Evolutionary conservation across 2,888 invertebrate species (phyloP), one percentile per base, ranked within the genome.

Genomic region (Mechanitis messenoides): DNA sequence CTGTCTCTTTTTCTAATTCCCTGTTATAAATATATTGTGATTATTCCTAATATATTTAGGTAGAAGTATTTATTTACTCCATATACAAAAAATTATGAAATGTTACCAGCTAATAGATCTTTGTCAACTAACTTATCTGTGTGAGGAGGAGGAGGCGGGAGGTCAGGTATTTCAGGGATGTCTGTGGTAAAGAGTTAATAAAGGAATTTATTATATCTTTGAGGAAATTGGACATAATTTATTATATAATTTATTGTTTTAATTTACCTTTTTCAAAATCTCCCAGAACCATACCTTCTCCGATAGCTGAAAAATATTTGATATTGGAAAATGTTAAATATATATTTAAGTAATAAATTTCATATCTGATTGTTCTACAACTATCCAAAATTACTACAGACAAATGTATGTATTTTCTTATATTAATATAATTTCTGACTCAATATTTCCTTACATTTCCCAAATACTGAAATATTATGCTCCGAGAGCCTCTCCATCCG

Each of bases 111-210:
- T 3, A 20, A 20, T 28, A 3, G 9, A 50, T 50, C 20, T 20
- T 20, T 28, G 50, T 28, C 28, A 61, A 87, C 87, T 82, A 81
- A 87, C 87, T 75, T 78, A 64, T 79, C 76, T 55, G 73, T 69
- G 67, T 69, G 73, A 66, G 81, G 83, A 75, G 69, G 59, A 60
- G 83, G 85, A 72, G 71, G 77, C 78, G 74, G 83, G 76, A 84
- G 77, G 71, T 84, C 87, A 67, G 87, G 78, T 67, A 85, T 81
- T 73, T 81, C 84, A 63, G 84, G 83, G 72, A 85, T 79, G 69
- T 87, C 88, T 89, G 86, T 65, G 69, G 72, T 72, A 73, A 75
- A 65, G 65, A 55, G 46, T 33, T 61, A 6, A 28, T 55, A 46
- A 55, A 63, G 59, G 53, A 31, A 57, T 42, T 45, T 57, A 55